These are phyloP conservation scores for Ochlodes sylvanus DNA, from an alignment of 2,888 invertebrate species.

Conservation along the genomic window DNA sequence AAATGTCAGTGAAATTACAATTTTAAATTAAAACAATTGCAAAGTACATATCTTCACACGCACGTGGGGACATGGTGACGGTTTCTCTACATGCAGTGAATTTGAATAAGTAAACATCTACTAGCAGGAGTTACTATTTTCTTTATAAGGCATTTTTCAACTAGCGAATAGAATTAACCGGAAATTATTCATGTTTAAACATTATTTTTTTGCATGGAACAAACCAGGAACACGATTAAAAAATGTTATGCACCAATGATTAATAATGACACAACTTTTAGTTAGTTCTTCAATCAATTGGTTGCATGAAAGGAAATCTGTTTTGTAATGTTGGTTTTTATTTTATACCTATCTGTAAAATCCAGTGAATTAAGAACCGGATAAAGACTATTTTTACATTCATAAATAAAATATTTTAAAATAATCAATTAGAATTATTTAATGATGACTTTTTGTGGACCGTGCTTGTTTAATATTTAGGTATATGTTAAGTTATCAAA, in stretches of 20 bases:
- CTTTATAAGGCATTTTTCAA: not conserved
- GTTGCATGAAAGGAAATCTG: constrained; percentile 5
- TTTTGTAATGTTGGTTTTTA: not conserved
- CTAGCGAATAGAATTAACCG: not conserved
- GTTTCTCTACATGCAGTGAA: constrained; percentile 34
- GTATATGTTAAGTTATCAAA: no score
- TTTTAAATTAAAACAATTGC: constrained; percentile 49
- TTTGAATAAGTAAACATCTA: constrained; percentile 14
- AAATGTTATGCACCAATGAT: constrained; percentile 3
- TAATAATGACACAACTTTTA: constrained; percentile 1
- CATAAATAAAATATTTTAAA: constrained; percentile 5
- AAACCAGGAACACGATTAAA: constrained; percentile 6
- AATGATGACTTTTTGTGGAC: not conserved
- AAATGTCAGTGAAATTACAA: constrained; percentile 57
- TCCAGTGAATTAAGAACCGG: not conserved
- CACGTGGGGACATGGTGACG: constrained; percentile 40
- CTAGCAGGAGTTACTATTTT: not conserved
- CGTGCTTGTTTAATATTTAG: not conserved
- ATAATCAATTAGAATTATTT: not conserved
- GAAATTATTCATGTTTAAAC: constrained; percentile 4
- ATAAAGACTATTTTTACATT: not conserved
- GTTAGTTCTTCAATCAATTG: not conserved
- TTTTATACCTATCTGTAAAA: not conserved
- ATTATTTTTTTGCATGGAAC: not conserved
- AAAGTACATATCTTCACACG: constrained; percentile 5